Evolutionary conservation across 2,113 vertebrate species (phyloP), one percentile per base, ranked within the genome.

Genomic region (Urocynchramus pylzowi): DNA sequence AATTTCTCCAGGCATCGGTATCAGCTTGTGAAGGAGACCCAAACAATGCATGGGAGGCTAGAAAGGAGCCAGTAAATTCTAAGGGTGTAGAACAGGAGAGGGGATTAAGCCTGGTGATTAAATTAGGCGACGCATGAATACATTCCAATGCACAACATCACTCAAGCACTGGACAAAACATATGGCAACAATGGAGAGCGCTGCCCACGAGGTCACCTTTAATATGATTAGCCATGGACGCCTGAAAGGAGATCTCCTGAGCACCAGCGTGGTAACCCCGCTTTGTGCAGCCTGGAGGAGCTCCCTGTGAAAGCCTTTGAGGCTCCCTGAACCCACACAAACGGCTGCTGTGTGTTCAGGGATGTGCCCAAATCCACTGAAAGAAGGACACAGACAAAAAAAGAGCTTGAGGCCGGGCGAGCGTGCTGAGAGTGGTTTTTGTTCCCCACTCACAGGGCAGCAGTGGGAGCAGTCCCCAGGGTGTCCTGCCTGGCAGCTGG

Each of bases 101-200:
- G 61, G 87, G 96, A 97, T 98, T 97, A 97, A 97, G 95, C 82
- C 87, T 91, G 89, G 92, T 97, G 97, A 98, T 97, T 97, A 97
- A 98, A 98, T 99, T 98, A 99, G 97, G 82, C 39, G 24, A 97
- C 18, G 98, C 98, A 97, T 98, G 98, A 99, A 96, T 98, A 98
- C 97, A 95, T 98, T 97, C 97, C 98, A 99, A 99, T 98, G 98
- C 95, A 45, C 94, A 95, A 98, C 98, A 98, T 99, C 98, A 98
- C 94, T 99, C 98, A 99, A 93, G 96, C 89, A 89, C 90, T 65
- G 97, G 96, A 98, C 98, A 99, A 98, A 99, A 98, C 97, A 98
- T 97, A 97, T 96, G 97, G 96, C 96, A 98, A 98, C 98, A 98
- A 98, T 97, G 97, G 97, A 93, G 93, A 95, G 71, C 9, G 31